These are phyloP conservation scores for Lonchura striata DNA, from an alignment of 2,113 vertebrate species.

Conservation along the genomic window DNA sequence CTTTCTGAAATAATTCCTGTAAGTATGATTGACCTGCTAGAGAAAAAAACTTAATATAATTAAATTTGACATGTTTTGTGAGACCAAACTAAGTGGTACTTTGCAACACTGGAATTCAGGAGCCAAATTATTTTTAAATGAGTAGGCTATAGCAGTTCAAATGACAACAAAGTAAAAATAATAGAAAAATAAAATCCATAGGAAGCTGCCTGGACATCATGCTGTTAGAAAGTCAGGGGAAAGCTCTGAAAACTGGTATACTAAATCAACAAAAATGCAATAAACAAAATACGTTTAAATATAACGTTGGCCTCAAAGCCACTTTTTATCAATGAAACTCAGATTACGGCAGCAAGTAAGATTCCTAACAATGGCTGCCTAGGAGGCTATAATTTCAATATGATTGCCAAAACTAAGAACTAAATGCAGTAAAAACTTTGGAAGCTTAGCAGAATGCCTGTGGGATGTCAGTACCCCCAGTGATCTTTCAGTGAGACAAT, in stretches of 20 bases:
- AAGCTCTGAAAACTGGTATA: background rate
- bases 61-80: slow-evolving; percentile 1
- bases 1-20: slow-evolving; percentile 14
- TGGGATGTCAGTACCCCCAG: background rate
- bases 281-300: background rate
- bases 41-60: background rate
- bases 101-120: background rate
- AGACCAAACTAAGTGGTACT: background rate
- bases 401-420: background rate
- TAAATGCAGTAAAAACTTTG: background rate
- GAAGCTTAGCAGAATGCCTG: background rate
- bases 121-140: background rate
- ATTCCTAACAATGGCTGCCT: background rate
- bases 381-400: background rate
- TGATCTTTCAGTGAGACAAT: background rate
- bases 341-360: background rate
- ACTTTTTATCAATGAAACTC: background rate
- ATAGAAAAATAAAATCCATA: background rate
- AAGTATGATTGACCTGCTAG: background rate
- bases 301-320: background rate
- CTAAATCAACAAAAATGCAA: background rate
- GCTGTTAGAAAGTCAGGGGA: background rate
- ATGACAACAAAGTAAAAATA: background rate
- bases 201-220: background rate
- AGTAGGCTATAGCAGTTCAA: background rate